A percentile compares a stretch with the other conserved stretches of the same genome.
These are phyloP conservation scores for Dolichopus griseipennis DNA, from an alignment of 2,888 invertebrate species.

Conservation along the genomic window DNA sequence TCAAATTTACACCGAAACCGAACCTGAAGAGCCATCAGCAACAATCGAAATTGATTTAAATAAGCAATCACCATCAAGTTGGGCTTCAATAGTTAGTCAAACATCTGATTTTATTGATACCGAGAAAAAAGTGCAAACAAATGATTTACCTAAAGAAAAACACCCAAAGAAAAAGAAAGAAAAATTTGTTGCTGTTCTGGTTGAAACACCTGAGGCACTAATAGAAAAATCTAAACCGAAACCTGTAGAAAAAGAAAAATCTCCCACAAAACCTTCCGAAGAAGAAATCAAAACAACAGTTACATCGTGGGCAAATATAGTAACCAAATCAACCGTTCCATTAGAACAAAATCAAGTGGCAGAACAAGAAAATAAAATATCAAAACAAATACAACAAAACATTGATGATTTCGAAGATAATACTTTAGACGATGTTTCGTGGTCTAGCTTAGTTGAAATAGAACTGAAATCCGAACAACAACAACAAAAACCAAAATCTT, in stretches of 20 bases:
- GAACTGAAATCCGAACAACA: not conserved
- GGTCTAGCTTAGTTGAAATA: constrained; percentile 12
- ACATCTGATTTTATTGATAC: constrained; percentile 13
- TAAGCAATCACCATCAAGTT: not conserved
- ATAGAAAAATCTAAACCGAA: not conserved
- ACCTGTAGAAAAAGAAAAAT: not conserved
- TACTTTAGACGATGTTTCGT: constrained; percentile 15
- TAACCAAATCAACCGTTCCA: not conserved
- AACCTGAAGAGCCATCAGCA: not conserved
- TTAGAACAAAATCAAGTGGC: not conserved
- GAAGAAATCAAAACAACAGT: not conserved
- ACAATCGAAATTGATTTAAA: not conserved
- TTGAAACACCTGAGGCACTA: not conserved
- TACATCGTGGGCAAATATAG: not conserved
- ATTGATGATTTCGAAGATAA: constrained; percentile 14
- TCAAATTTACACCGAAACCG: not conserved
- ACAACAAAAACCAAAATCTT: constrained; percentile 9
- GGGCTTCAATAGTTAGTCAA: constrained; percentile 15
- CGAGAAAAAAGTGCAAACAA: constrained; percentile 7
- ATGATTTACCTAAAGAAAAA: not conserved
- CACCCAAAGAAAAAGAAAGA: not conserved
- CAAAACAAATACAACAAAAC: not conserved
- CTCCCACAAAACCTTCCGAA: not conserved
- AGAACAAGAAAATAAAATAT: not conserved
- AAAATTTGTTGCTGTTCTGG: not conserved